Evolutionary conservation across 2,888 invertebrate genomes (phyloP), one percentile per base, ranked within the genome.

Genomic region (Polyploca ridens): DNA sequence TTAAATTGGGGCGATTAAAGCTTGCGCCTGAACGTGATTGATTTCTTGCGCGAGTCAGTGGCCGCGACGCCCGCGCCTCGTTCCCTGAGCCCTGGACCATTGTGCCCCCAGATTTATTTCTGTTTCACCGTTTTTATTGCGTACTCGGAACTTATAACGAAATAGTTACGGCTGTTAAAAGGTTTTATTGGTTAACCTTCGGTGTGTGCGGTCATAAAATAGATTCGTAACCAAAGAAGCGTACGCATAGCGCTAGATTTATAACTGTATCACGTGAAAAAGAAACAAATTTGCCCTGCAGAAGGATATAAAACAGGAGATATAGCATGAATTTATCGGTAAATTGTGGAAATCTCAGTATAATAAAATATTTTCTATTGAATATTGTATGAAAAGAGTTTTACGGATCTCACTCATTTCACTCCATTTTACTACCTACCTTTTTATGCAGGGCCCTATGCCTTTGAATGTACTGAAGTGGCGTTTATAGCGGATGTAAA

Each of bases 171-270:
- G 89, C 91, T 93, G 93, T 93, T 93, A 93, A 93, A 91, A 92
- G 93, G 90, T 94, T 94, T 94, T 94, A 94, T 93, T 92, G 92
- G 94, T 91, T 92, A 92, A 92, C 93, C 92, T 94, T 94, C 88
- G 90, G 89, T 87, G 89, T 90, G 87, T 89, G 90, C 86, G 90
- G 90, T 88, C 89, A 91, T 94, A 93, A 94, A 94, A 94, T 92
- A 89, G 89, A 91, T 94, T 91, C 93, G 89, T 88, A 89, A 90
- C 91, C 88, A 88, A 90, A 92, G 90, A 85, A 89, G 87, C 88
- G 90, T 89, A 90, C 90, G 87, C 89, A 88, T 88, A 85, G 82
- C 82, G 83, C 83, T 89, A 90, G 89, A 90, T 91, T 90, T 91
- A 91, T 91, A 91, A 91, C 91, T 89, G 87, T 86, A 90, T 89